These are phyloP conservation scores for Drosophila pallidifrons DNA, from an alignment of 1,140 invertebrate genomes.

Conservation along the genomic window DNA sequence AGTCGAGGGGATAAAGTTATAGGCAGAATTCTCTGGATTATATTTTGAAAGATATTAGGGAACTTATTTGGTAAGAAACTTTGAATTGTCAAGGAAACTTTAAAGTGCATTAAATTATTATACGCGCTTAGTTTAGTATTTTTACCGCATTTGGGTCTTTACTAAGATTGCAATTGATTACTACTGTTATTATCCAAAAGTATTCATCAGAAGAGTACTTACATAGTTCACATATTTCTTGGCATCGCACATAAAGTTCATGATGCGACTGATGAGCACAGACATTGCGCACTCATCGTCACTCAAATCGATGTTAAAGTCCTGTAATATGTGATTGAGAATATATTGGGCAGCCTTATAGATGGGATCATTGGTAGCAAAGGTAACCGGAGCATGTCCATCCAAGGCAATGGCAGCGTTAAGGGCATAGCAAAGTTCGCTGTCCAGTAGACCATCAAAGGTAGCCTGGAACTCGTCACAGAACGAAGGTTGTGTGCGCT, in stretches of 20 bases:
- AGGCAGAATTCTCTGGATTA: no score
- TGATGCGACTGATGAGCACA: conserved; percentile 51
- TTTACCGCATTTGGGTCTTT: no score
- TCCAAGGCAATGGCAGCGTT: conserved; percentile 75
- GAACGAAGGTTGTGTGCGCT: conserved; percentile 40
- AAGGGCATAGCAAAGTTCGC: conserved; percentile 71
- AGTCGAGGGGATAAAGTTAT: no score
- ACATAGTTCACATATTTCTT: conserved; percentile 77
- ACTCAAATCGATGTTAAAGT: conserved; percentile 68
- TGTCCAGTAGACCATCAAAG: conserved; percentile 73
- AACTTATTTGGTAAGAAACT: no score
- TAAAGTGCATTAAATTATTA: no score
- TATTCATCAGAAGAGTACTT: conserved; percentile 18
- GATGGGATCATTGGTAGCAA: conserved; percentile 71
- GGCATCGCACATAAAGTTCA: conserved; percentile 73
- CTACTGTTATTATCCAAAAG: no score
- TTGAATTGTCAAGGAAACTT: no score
- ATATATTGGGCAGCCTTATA: conserved; percentile 81
- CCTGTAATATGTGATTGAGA: conserved; percentile 64
- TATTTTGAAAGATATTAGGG: no score
- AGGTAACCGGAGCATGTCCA: conserved; percentile 51
- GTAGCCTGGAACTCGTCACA: conserved; percentile 65
- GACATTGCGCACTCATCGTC: conserved; percentile 57
- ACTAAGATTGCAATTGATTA: no score
- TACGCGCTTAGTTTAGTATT: no score